These are phyloP conservation scores for Zapornia atra DNA, from an alignment of 2,113 vertebrate species.

Conservation along the genomic window DNA sequence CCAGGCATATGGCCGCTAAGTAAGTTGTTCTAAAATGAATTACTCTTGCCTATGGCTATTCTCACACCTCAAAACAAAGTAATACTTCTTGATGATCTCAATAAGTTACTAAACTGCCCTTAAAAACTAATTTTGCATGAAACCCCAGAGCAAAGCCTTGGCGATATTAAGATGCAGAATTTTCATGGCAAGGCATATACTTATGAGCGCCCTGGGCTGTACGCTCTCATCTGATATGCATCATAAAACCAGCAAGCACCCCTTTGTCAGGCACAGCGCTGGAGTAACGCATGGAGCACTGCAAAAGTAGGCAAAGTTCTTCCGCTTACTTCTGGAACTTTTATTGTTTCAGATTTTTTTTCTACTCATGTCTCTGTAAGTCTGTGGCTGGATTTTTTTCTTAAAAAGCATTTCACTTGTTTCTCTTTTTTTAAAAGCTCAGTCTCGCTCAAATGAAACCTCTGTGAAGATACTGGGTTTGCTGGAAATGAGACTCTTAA, in stretches of 20 bases:
- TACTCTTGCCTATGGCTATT: slow-evolving; percentile 75
- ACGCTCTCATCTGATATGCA: slow-evolving; percentile 80
- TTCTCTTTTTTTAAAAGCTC: neutral
- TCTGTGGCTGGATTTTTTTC: neutral
- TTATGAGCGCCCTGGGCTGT: slow-evolving; percentile 75
- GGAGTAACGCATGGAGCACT: slow-evolving; percentile 31
- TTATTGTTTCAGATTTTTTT: neutral
- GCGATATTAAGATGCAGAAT: slow-evolving; percentile 78
- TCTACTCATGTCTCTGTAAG: neutral
- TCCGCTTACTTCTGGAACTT: slow-evolving; percentile 32
- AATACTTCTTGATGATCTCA: slow-evolving; percentile 82
- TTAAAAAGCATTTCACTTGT: neutral
- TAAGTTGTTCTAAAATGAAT: slow-evolving; percentile 77
- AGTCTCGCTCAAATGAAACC: neutral
- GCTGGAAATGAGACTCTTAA: neutral
- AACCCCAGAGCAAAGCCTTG: slow-evolving; percentile 79
- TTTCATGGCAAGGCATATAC: slow-evolving; percentile 77
- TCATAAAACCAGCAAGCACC: slow-evolving; percentile 81
- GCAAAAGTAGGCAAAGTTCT: slow-evolving; percentile 35
- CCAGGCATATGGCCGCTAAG: slow-evolving; percentile 69
- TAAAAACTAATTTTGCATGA: slow-evolving; percentile 84
- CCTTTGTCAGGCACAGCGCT: slow-evolving; percentile 73
- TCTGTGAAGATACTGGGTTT: neutral
- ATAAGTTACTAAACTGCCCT: slow-evolving; percentile 86
- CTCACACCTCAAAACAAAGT: slow-evolving; percentile 81